phyloP scores from a whole-genome alignment of 64 coral and sea anemone genomes.

The Trachythela sp. region DNA sequence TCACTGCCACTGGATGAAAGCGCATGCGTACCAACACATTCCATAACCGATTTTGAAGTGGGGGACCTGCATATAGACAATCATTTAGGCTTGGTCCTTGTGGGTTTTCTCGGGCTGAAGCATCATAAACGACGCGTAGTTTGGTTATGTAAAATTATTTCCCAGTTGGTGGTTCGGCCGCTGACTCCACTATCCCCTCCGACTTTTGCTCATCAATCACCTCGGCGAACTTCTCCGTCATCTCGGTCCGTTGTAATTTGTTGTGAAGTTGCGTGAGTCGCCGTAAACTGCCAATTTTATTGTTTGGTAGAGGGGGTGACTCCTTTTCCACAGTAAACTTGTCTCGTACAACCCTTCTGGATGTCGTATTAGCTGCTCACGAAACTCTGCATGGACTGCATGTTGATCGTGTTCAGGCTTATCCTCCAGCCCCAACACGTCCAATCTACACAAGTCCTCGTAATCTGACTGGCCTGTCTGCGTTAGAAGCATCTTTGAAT shows the following conservation, averaged over 20 bases:
- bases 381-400: not conserved
- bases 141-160: too few relatives aligned
- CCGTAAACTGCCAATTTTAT: slow-evolving; percentile 13
- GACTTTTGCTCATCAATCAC: too few relatives aligned
- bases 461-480: slow-evolving; percentile 16
- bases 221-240: too few relatives aligned
- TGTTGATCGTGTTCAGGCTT: slow-evolving; percentile 8
- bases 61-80: too few relatives aligned
- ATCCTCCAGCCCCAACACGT: slow-evolving; percentile 13
- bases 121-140: too few relatives aligned
- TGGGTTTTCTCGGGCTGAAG: too few relatives aligned
- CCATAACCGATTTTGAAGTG: slow-evolving; percentile 30
- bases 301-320: too few relatives aligned
- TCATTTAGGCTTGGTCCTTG: too few relatives aligned
- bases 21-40: slow-evolving; percentile 4
- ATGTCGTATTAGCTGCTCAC: slow-evolving; percentile 28
- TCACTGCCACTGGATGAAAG: not conserved
- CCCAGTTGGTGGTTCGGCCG: too few relatives aligned
- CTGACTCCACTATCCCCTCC: too few relatives aligned
- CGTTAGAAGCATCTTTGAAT: not conserved
- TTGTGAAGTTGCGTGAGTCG: too few relatives aligned
- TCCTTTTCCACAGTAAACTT: slow-evolving; percentile 12
- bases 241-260: too few relatives aligned
- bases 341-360: slow-evolving; percentile 39
- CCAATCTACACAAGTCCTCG: not conserved